phyloP scores from a whole-genome alignment of 2,113 vertebrate species.

The Barnardius zonarius region DNA sequence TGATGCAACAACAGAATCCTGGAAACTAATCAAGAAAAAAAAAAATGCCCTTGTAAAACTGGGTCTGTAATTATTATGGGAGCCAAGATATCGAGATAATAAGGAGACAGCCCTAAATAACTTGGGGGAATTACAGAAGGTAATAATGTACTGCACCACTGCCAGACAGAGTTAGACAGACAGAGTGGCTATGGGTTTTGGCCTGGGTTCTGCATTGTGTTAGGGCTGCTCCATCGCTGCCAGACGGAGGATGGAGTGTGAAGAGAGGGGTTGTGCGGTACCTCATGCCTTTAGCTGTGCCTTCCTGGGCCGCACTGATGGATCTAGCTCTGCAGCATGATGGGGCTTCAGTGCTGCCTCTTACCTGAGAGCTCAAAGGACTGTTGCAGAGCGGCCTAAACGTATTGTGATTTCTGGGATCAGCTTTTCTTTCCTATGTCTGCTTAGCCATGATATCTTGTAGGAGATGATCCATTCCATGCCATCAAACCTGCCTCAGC shows the following conservation, averaged over 20 bases:
- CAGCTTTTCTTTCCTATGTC: neutral
- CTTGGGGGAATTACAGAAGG: constrained; percentile 69
- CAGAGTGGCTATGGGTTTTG: constrained; percentile 63
- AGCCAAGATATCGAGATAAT: constrained; percentile 70
- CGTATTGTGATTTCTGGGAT: accelerated
- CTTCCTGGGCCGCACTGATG: neutral
- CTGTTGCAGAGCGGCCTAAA: neutral
- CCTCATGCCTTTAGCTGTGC: neutral
- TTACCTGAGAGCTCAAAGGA: too few relatives aligned
- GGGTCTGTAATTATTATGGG: constrained; percentile 69
- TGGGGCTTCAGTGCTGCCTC: neutral
- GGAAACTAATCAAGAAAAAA: constrained; percentile 68
- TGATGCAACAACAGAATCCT: constrained; percentile 67
- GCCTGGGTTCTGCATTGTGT: constrained; percentile 54
- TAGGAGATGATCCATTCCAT: neutral
- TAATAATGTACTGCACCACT: constrained; percentile 57
- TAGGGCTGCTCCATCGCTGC: neutral
- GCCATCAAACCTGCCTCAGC: neutral
- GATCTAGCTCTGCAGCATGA: neutral
- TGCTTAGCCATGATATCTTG: neutral
- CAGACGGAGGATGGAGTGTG: neutral
- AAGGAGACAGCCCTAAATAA: constrained; percentile 72
- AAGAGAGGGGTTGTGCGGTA: neutral
- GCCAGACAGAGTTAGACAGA: constrained; percentile 64
- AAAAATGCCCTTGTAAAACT: constrained; percentile 67